Conservation (phyloP, 2,113 vertebrate genomes). For the Sorex araneus region DNA sequence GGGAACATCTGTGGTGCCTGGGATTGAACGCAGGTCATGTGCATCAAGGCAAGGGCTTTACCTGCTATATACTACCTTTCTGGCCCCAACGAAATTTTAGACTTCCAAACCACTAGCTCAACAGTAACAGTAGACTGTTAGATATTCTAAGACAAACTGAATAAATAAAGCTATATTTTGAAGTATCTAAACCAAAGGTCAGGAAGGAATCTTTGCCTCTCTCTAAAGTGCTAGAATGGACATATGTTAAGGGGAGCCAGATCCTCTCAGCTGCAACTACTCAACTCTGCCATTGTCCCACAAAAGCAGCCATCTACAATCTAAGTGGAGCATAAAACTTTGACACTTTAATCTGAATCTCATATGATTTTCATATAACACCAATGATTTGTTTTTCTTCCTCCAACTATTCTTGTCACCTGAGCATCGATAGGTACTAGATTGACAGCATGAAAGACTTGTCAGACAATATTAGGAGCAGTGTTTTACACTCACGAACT, state of each 20-base stretch:
- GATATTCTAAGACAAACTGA: slow-evolving; percentile 23
- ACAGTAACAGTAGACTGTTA: slow-evolving; percentile 26
- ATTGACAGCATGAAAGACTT: not conserved
- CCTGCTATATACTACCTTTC: too few species aligned
- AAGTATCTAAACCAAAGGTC: slow-evolving; percentile 17
- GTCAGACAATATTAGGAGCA: not conserved
- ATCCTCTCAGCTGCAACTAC: not conserved
- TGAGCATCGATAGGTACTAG: not conserved
- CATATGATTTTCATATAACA: slow-evolving; percentile 41
- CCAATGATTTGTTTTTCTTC: not conserved
- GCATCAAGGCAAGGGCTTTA: too few species aligned
- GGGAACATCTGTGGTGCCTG: too few species aligned
- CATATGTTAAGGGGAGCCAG: not conserved
- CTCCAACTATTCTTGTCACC: not conserved
- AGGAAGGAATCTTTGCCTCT: not conserved
- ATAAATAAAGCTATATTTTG: slow-evolving; percentile 33
- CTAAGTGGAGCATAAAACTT: slow-evolving; percentile 3
- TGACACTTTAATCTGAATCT: slow-evolving; percentile 22
- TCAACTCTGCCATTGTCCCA: not conserved
- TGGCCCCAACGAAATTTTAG: slow-evolving; percentile 10
- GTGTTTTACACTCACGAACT: not conserved
- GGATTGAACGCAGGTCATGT: too few species aligned
- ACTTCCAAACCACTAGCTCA: slow-evolving; percentile 53
- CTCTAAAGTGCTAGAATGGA: not conserved
- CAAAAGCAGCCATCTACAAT: not conserved